Conservation (phyloP, 2,888 invertebrate genomes). For the Emesis furor region DNA sequence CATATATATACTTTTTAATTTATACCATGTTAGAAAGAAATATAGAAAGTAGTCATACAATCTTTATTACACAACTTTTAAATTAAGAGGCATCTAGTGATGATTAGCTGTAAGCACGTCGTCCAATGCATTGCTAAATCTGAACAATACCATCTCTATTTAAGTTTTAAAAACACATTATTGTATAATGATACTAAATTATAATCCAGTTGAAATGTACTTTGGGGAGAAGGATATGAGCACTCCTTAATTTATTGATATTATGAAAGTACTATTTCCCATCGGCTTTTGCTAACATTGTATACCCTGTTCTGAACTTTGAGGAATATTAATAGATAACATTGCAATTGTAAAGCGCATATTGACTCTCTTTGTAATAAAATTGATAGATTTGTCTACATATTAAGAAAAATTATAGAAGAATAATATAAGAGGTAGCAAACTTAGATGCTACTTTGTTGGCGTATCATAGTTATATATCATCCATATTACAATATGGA, state of each 20-base stretch:
- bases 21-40: not conserved
- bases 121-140: not conserved
- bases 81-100: not conserved
- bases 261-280: slow-evolving; percentile 2
- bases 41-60: not conserved
- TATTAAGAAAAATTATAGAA: too few species aligned
- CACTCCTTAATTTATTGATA: not conserved
- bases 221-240: not conserved
- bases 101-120: not conserved
- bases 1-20: not conserved
- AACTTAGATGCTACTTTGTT: too few species aligned
- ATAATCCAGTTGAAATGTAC: not conserved
- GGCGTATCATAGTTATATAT: too few species aligned
- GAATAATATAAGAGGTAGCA: too few species aligned
- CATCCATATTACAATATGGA: too few species aligned
- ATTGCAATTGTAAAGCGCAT: too few species aligned
- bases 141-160: not conserved
- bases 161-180: not conserved
- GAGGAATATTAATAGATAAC: too few species aligned
- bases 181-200: not conserved
- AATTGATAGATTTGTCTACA: too few species aligned
- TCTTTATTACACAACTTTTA: not conserved
- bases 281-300: not conserved
- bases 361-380: too few species aligned
- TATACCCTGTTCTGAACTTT: not conserved